Conservation (phyloP, 2,113 vertebrate species). For the Vulpes ferrilata region DNA sequence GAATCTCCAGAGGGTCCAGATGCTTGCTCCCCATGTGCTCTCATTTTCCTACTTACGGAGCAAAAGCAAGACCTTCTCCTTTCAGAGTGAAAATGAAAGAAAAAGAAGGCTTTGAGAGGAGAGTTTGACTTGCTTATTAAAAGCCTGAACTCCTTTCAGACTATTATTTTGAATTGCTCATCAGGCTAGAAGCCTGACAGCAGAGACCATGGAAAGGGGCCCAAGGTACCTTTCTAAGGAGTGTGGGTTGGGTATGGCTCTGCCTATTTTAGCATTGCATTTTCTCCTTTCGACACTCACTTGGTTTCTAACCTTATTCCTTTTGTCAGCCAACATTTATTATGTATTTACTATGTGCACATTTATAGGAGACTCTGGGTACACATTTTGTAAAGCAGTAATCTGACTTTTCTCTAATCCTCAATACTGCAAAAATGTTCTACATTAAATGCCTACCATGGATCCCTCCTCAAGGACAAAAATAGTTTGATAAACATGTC, state of each 20-base stretch:
- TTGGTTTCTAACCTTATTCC: not conserved
- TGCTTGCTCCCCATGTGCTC: not conserved
- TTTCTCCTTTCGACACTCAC: not conserved
- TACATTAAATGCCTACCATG: not conserved
- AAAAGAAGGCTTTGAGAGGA: conserved; percentile 24
- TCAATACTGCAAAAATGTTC: not conserved
- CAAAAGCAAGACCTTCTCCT: not conserved
- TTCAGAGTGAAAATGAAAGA: conserved; percentile 13
- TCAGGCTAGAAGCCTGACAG: not conserved
- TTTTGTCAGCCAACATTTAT: not conserved
- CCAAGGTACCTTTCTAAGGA: not conserved
- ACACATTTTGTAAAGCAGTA: not conserved
- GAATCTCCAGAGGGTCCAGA: rapidly evolving
- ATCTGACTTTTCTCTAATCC: not conserved
- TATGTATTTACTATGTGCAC: not conserved
- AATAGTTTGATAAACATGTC: not conserved
- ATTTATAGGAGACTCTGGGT: not conserved
- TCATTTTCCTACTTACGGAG: not conserved
- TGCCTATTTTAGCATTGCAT: not conserved
- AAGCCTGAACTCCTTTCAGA: conserved; percentile 41
- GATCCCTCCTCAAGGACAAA: not conserved
- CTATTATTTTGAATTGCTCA: not conserved
- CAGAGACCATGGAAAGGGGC: not conserved
- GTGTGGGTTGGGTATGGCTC: not conserved
- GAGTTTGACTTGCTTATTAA: conserved; percentile 9